A percentile compares a stretch with the other conserved stretches of the same genome.
Evolutionary conservation across 37 sponge, comb jelly and placozoan species (phyloP).

Genomic region (Geodia barretti): DNA sequence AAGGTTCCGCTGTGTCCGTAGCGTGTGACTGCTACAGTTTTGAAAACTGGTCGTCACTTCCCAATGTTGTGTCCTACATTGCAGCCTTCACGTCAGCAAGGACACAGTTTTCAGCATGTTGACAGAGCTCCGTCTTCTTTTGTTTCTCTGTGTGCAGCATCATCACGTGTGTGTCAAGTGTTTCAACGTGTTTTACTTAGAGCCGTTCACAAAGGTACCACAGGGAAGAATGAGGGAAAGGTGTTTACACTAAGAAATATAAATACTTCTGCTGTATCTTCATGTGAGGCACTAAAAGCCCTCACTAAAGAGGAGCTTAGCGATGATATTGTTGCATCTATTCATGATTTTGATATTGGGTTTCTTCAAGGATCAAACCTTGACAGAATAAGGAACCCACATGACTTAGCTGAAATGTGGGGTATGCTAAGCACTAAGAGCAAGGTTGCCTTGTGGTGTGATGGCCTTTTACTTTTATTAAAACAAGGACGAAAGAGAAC

Average conservation of each 20-base stretch:
- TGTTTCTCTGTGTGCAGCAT: not conserved
- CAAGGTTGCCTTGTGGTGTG: slow-evolving; percentile 7
- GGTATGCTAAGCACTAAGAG: not conserved
- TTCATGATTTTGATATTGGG: slow-evolving; percentile 36
- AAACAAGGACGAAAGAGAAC: not conserved
- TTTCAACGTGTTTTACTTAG: not conserved
- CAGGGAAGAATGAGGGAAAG: not conserved
- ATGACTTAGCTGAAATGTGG: slow-evolving; percentile 14
- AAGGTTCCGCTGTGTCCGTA: no score
- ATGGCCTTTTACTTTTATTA: not conserved
- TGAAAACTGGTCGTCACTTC: not conserved
- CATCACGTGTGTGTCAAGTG: not conserved
- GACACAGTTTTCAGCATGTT: not conserved
- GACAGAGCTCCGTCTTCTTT: not conserved
- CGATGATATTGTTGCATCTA: not conserved
- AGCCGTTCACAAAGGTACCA: not conserved
- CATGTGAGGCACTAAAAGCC: not conserved
- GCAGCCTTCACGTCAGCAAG: not conserved
- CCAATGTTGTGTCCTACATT: not conserved
- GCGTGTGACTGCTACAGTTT: slow-evolving; percentile 6
- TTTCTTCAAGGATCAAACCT: slow-evolving; percentile 13
- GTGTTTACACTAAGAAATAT: not conserved
- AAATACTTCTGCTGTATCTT: not conserved
- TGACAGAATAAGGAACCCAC: not conserved
- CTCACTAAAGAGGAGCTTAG: not conserved